Base-by-base conservation (phyloP, 2,797 vertebrate species). In the Pitangus sulphuratus region DNA sequence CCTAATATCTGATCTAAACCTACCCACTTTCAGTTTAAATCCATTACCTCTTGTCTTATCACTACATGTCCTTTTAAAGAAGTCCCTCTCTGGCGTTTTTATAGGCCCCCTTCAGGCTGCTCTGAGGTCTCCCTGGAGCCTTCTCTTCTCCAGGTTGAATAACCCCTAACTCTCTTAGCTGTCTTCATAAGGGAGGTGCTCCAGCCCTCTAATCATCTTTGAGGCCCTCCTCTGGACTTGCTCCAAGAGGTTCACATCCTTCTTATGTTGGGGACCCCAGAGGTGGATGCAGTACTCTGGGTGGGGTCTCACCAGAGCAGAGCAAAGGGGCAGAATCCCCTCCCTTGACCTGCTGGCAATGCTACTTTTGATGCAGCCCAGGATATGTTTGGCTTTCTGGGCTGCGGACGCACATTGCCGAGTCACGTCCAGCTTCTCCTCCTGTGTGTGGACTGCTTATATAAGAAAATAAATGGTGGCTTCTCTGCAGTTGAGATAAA, bases 381-480 rank as follows among this genome's bases (percentile, higher is more conserved):
- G 37, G 17, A 35, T 50, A 6, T 3, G 2, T 3, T 14, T 56
- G 42, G 35, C 31, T 15, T 65, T 84, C 30, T 56, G 35, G 51
- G 31, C 24, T 56, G 13, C 1, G 4, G 57, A 20, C 0, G 2
- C 35, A 14, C 33, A 30, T 65, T 26, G 30, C 12, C 0, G 1
- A 9, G 19, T 37, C 11, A 26, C 6, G 17, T 44, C 21, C 26
- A 30, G 5, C 9, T 30, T 65, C 35, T 58, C 6, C 1, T 3
- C 42, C 30, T 42, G 8, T 15, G 39, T 62, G 60, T 62, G 28
- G 25, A 14, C 40, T 78, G 39, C 40, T 61, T 24, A 65, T 21
- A 18, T 44, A 42, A 54, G 17, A 18, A 54, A 42, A 40, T 26
- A 71, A 70, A 42, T 25, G 21, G 44, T n/a, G 50, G 9, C 31